phyloP scores from a whole-genome alignment of 1,140 invertebrate species.

The Zaprionus capensis region DNA sequence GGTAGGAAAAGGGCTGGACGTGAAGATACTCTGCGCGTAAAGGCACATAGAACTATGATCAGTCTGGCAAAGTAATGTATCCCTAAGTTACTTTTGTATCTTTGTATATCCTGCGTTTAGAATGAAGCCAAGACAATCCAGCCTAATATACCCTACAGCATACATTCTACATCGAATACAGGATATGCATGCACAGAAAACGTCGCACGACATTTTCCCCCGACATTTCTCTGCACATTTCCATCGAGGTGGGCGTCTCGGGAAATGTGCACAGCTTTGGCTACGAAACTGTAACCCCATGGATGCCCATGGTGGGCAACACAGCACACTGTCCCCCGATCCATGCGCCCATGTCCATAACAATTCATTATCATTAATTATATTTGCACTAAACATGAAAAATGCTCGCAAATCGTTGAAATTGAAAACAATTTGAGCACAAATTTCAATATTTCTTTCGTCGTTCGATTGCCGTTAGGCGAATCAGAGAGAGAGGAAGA shows the following conservation, averaged over 20 bases:
- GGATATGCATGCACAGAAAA: constrained; percentile 1
- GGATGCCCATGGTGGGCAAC: constrained; percentile 12
- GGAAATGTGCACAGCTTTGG: constrained; percentile 18
- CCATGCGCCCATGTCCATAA: constrained; percentile 56
- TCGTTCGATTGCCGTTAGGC: constrained; percentile 59
- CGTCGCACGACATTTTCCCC: constrained; percentile 61
- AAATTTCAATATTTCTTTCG: constrained; percentile 76
- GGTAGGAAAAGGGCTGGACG: neutral
- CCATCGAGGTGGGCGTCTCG: constrained; percentile 50
- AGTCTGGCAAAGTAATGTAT: too few relatives aligned
- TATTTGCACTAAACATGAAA: constrained; percentile 77
- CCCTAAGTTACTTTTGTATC: too few relatives aligned
- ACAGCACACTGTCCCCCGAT: constrained; percentile 1
- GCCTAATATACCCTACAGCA: neutral
- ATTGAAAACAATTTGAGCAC: constrained; percentile 74
- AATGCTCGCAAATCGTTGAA: constrained; percentile 73
- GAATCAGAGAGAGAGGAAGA: constrained; percentile 4
- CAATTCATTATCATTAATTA: constrained; percentile 83
- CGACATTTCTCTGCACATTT: constrained; percentile 21
- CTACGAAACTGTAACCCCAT: neutral
- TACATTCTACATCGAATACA: neutral
- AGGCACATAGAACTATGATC: too few relatives aligned
- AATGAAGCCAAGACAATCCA: too few relatives aligned
- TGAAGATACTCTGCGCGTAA: neutral
- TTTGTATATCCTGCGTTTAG: too few relatives aligned